Percentiles rank a stretch among this genome's conserved stretches.
These are phyloP conservation scores for Bostrychus sinensis DNA, from an alignment of 2,113 vertebrate genomes.

Conservation along the genomic window DNA sequence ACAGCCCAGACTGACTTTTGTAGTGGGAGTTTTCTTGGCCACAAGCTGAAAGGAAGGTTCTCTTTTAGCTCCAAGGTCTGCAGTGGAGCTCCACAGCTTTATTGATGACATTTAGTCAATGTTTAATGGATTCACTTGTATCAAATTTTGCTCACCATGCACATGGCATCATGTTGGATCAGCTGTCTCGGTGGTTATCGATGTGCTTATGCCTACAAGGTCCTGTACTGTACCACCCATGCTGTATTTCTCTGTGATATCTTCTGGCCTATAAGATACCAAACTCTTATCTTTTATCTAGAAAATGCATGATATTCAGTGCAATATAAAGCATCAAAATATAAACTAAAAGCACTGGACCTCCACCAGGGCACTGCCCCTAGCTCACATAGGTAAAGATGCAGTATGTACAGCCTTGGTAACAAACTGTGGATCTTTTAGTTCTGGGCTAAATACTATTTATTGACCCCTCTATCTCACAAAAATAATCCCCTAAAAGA, in stretches of 20 bases:
- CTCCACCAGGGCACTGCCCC: no score
- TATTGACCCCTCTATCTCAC: no score
- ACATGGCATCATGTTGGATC: slow-evolving; percentile 55
- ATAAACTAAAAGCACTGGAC: no score
- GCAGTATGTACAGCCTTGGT: no score
- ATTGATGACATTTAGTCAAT: slow-evolving; percentile 59
- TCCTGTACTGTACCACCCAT: slow-evolving; percentile 7
- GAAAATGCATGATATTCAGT: background rate
- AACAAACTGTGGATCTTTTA: no score
- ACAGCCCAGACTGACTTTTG: slow-evolving; percentile 6
- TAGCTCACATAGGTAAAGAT: background rate
- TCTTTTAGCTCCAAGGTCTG: slow-evolving; percentile 23
- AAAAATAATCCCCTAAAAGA: no score
- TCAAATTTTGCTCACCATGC: slow-evolving; percentile 65
- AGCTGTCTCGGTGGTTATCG: slow-evolving; percentile 57
- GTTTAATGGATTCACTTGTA: slow-evolving; percentile 58
- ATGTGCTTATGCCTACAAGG: slow-evolving; percentile 39
- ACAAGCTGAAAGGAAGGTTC: background rate
- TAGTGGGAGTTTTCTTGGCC: background rate
- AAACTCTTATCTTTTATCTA: slow-evolving; percentile 11
- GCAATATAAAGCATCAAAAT: background rate
- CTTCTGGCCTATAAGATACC: slow-evolving; percentile 7
- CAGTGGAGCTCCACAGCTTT: slow-evolving; percentile 33
- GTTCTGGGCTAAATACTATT: no score
- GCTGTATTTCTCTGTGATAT: slow-evolving; percentile 1